Evolutionary conservation across 2,888 invertebrate species (phyloP), one percentile per base, ranked within the genome.

Genomic region (Polyommatus iphigenia): DNA sequence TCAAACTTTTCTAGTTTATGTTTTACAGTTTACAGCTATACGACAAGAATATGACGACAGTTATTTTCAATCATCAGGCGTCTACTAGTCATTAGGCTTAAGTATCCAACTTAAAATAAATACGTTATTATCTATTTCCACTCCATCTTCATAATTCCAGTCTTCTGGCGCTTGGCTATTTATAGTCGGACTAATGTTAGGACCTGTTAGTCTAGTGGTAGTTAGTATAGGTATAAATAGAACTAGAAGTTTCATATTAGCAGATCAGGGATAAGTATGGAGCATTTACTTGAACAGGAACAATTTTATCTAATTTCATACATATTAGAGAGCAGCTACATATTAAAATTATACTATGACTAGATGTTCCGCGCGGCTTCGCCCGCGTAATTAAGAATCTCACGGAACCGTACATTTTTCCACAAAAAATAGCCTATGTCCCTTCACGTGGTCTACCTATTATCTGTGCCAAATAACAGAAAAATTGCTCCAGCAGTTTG

Each of bases 131-230:
- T 54, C 54, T 29, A 67, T 67, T 54, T 24, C 46, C 54, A 50
- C 54, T 50, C 29, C 50, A 75, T 54, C 46, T 24, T 46, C 13
- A 75, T 75, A 75, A 75, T 54, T 54, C 50, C 50, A 75, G 75
- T 18, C 46, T 46, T 54, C 73, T 46, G 29, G 29, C 20, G 46
- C 73, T 46, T 46, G 73, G 41, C 54, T 75, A 75, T 75, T 75
- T 75, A 32, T 75, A 75, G 75, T 15, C 29, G 7, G 6, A 41
- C 50, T 75, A 54, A 75, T 50, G 75, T 75, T 75, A 73, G 29
- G 29, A 75, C 50, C 29, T 54, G 75, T 29, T 29, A 15, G 54
- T 10, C 75, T 75, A 75, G 75, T 29, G 2, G 24, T 6, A 7
- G 46, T 50, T 54, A 32, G n/a, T 29, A 13, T 29, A 7, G 3